Conservation (phyloP, 2,888 invertebrate species). For the Chymomyza fuscimana region DNA sequence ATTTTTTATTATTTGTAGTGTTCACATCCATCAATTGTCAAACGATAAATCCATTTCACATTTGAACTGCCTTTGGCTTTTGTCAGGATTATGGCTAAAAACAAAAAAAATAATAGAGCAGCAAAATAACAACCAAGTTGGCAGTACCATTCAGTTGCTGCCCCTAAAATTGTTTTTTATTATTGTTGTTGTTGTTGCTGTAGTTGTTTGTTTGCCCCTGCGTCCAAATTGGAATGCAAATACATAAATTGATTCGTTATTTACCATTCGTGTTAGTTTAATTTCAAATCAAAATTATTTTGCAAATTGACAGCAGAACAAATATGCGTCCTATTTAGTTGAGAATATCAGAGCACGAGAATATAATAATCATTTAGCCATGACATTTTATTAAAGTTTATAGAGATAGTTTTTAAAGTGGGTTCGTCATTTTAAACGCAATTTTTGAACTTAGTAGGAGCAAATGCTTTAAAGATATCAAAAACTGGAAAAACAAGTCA, state of each 20-base stretch:
- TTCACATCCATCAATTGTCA: constrained; percentile 66
- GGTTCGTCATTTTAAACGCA: too few relatives aligned
- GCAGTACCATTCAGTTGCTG: constrained; percentile 35
- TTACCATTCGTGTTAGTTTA: constrained; percentile 64
- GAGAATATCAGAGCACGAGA: neutral
- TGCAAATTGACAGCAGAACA: constrained; percentile 19
- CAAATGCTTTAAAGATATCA: too few relatives aligned
- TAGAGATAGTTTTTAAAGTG: too few relatives aligned
- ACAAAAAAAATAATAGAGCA: constrained; percentile 25
- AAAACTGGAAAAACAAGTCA: too few relatives aligned
- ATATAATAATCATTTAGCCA: neutral
- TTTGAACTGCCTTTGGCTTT: constrained; percentile 39
- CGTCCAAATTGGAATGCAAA: constrained; percentile 58
- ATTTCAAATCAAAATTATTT: constrained; percentile 49
- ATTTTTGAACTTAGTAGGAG: too few relatives aligned
- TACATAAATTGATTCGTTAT: constrained; percentile 72
- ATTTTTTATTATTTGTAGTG: neutral
- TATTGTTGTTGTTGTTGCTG: neutral
- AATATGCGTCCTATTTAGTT: neutral
- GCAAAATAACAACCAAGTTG: constrained; percentile 8
- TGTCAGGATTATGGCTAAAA: constrained; percentile 56
- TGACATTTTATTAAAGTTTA: too few relatives aligned
- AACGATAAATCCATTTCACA: constrained; percentile 67
- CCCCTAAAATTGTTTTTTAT: constrained; percentile 12
- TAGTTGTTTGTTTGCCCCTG: neutral